Conservation (phyloP, 1,140 invertebrate genomes). For the Drosophila funebris region DNA sequence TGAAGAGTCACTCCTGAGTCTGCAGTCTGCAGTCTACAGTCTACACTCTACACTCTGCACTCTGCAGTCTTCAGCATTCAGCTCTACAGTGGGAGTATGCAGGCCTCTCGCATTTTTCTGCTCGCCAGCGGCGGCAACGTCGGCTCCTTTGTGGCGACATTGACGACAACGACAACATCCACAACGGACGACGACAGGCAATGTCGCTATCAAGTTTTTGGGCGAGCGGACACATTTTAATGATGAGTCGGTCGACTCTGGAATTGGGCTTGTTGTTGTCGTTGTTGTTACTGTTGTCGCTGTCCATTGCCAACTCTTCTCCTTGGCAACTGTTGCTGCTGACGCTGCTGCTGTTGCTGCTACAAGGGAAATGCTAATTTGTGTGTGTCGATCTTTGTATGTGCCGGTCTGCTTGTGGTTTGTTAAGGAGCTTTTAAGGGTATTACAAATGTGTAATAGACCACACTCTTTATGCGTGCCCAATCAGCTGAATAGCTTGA, state of each 20-base stretch:
- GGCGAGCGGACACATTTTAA: constrained; percentile 76
- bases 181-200: constrained; percentile 57
- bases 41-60: not conserved
- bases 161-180: constrained; percentile 68
- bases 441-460: constrained; percentile 32
- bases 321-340: constrained; percentile 20
- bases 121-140: constrained; percentile 42
- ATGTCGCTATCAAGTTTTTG: constrained; percentile 79
- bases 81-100: constrained; percentile 72
- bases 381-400: constrained; percentile 69
- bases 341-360: constrained; percentile 45
- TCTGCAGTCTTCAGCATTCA: constrained; percentile 3
- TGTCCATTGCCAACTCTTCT: not conserved
- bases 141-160: constrained; percentile 70
- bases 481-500: not conserved
- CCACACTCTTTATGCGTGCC: constrained; percentile 1
- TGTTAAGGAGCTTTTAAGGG: constrained; percentile 45
- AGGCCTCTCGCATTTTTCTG: constrained; percentile 73
- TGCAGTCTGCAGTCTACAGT: not conserved
- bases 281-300: constrained; percentile 25
- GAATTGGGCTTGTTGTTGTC: constrained; percentile 50
- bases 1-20: constrained; percentile 27
- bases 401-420: constrained; percentile 36
- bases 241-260: constrained; percentile 72
- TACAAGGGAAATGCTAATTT: constrained; percentile 81